Percentiles rank a stretch among this genome's conserved stretches.
phyloP scores from a whole-genome alignment of 2,797 vertebrate genomes.

The Schizopygopsis pylzovi region DNA sequence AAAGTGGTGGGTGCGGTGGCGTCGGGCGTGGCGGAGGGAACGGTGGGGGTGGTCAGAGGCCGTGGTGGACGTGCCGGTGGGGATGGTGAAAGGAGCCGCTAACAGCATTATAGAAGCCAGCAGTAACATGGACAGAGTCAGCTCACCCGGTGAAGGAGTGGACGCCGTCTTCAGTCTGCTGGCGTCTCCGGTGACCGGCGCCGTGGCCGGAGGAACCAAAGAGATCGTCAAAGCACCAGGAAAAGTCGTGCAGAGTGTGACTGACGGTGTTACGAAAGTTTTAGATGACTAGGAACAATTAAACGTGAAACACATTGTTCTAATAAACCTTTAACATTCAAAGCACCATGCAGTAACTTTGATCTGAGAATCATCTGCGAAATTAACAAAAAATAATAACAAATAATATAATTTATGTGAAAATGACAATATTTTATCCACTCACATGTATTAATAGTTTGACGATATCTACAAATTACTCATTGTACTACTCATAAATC shows the following conservation, averaged over 20 bases:
- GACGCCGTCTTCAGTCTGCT: neutral
- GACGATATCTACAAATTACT: neutral
- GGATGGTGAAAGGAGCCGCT: neutral
- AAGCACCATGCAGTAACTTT: neutral
- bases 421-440: neutral
- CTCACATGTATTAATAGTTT: neutral
- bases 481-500: neutral
- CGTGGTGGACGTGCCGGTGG: conserved; percentile 1
- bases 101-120: neutral
- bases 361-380: neutral
- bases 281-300: neutral
- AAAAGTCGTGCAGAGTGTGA: neutral
- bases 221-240: neutral
- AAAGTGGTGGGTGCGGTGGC: neutral
- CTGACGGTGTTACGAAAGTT: neutral
- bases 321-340: neutral
- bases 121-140: rapidly evolving
- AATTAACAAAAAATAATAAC: rapidly evolving
- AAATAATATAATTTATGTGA: no score
- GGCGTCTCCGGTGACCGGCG: neutral
- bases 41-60: neutral
- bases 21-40: neutral
- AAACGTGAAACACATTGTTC: no score
- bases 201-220: neutral
- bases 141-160: neutral